A percentile compares a stretch with the other conserved stretches of the same genome.
phyloP scores from a whole-genome alignment of 2,797 vertebrate genomes.

The Synanceia verrucosa region DNA sequence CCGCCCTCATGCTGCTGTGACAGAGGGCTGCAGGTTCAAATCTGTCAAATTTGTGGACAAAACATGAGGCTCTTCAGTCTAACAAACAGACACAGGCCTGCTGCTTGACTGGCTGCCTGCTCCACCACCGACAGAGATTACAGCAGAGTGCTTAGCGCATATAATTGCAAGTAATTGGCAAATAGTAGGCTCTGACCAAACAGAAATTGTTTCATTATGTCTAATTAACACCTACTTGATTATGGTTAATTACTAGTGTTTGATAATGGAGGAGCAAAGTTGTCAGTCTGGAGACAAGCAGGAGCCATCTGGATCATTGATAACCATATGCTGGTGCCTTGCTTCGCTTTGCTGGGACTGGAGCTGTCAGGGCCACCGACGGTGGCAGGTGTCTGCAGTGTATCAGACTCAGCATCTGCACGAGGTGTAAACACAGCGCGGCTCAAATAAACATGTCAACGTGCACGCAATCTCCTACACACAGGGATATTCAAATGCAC shows the following conservation, averaged over 20 bases:
- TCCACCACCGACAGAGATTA: slow-evolving; percentile 81
- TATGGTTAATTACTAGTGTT: slow-evolving; percentile 98
- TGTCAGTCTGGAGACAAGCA: slow-evolving; percentile 92
- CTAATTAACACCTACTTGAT: slow-evolving; percentile 99
- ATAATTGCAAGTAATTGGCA: slow-evolving; percentile 97
- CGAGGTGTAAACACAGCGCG: slow-evolving; percentile 69
- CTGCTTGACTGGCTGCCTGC: slow-evolving; percentile 69
- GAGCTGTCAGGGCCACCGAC: slow-evolving; percentile 79
- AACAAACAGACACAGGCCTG: slow-evolving; percentile 76
- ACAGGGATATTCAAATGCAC: not conserved
- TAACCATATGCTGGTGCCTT: slow-evolving; percentile 84
- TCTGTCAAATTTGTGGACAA: slow-evolving; percentile 91
- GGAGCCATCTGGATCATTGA: slow-evolving; percentile 93
- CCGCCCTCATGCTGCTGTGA: slow-evolving; percentile 84
- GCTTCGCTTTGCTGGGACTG: slow-evolving; percentile 73
- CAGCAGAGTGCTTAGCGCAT: slow-evolving; percentile 86
- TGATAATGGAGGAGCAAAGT: slow-evolving; percentile 94
- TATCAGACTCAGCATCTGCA: slow-evolving; percentile 66
- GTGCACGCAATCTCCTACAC: not conserved
- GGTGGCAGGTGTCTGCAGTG: slow-evolving; percentile 80
- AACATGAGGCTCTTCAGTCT: slow-evolving; percentile 89
- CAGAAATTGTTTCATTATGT: slow-evolving; percentile 98
- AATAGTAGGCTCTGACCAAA: slow-evolving; percentile 93
- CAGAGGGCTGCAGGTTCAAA: slow-evolving; percentile 87
- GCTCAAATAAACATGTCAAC: slow-evolving; percentile 64